Base-by-base conservation (phyloP, 2,113 vertebrate genomes). In the Arothron firmamentum region DNA sequence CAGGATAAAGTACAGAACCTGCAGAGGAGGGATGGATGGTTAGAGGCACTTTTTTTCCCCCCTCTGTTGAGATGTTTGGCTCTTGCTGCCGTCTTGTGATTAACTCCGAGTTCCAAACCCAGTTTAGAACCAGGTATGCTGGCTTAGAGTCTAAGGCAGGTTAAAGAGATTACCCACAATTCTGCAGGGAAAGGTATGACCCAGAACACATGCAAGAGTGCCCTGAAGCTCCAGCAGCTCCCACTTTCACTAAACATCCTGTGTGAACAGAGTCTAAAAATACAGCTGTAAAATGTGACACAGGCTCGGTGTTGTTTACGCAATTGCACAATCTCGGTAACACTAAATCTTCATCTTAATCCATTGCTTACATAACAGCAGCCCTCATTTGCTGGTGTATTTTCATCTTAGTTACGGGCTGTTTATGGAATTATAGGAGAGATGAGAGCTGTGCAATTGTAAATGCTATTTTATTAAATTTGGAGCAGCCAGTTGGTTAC, bases 1-100 rank as follows among this genome's bases (percentile, higher is more conserved):
- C 84, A 99, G 87, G 73, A 95, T n/a, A 51, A 99, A 98, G 83
- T 97, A 99, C 2, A 90, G 59, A 20, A 99, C 81, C 97, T 99
- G 91, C 13, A 47, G 28, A 56, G 25, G 19, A 20, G 15, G 17
- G 17, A 34, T 6, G 51, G 15, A 52, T 23, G 15, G 12, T 11
- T 21, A 12, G 12, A 12, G 6, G 17, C 18, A 6, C 6, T 5
- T 42, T 3, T 10, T 42, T 55, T 51, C 49, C 62, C 70, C 48
- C 38, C 9, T 38, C 9, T 38, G 57, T 46, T 43, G 10, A 72
- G 60, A 63, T 65, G 70, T 50, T 47, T 47, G 14, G 8, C n/a
- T 70, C 45, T 47, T 5, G 46, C 56, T 52, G 52, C 61, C 64
- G 77, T 81, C 74, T 81, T 62, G 49, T 82, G 78, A 82, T 79